These are phyloP conservation scores for Porites rus DNA, from an alignment of 92 coral and sea anemone genomes.

Conservation along the genomic window DNA sequence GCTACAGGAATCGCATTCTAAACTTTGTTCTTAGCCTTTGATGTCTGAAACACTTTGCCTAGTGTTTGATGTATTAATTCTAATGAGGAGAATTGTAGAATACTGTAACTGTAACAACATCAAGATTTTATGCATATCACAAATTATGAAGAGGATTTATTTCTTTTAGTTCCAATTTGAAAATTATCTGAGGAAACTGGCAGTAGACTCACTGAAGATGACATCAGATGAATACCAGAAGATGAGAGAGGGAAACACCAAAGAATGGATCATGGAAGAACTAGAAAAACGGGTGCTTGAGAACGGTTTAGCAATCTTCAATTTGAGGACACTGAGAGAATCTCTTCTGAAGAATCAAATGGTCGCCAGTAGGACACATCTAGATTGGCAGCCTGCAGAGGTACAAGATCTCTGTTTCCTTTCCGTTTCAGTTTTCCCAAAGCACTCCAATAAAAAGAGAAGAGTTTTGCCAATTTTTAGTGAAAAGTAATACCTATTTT, in stretches of 20 bases:
- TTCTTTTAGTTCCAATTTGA: conserved; percentile 24
- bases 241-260: neutral
- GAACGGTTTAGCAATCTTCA: neutral
- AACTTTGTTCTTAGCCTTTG: too few species aligned
- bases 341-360: conserved; percentile 22
- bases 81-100: too few species aligned
- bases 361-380: conserved; percentile 13
- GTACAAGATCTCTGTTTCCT: neutral
- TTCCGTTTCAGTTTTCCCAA: neutral
- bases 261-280: conserved; percentile 24
- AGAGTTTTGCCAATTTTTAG: too few species aligned
- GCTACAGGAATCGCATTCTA: too few species aligned
- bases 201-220: conserved; percentile 45
- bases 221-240: conserved; percentile 41
- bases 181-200: conserved; percentile 25
- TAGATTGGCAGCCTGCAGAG: conserved; percentile 46
- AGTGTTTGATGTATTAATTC: too few species aligned
- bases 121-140: too few species aligned
- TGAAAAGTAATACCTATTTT: too few species aligned
- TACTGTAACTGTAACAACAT: too few species aligned
- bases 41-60: too few species aligned
- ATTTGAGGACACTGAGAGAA: conserved; percentile 13
- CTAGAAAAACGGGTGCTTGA: conserved; percentile 5
- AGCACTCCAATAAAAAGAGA: neutral
- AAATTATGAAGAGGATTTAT: too few species aligned